Evolutionary conservation across 53 echinoderm and acorn worm species (phyloP), one percentile per base, ranked within the genome.

Genomic region (Mesocentrotus franciscanus): DNA sequence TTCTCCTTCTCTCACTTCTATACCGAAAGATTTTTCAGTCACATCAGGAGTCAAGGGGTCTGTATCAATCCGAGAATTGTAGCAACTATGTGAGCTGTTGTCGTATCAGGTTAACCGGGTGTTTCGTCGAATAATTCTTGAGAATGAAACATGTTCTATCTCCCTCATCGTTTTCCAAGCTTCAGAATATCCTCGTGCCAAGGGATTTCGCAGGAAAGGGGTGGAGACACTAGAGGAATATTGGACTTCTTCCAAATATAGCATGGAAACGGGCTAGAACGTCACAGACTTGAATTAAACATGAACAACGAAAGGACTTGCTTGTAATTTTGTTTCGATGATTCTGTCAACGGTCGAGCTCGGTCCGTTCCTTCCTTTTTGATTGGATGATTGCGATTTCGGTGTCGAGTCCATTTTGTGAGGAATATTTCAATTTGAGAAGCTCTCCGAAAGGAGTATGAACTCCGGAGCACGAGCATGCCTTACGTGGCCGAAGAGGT

Each of bases 241-340:
- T 87, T 87, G 87, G n/a, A 57, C 58, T 58, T 59, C 87, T 87
- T 87, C 59, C 29, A 87, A 58, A 58, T 87, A 58, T 87, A 87
- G 87, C 9, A 33, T 4, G 10, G 34, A 58, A 87, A 17, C 36
- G n/a, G n/a, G 24, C 24, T 56, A n/a, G 26, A 58, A 58, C 87
- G 58, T 59, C 87, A 56, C n/a, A 24, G n/a, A 13, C 18, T 87
- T 56, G 58, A 59, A 87, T 59, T 87, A 87, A 58, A 57, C 87
- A 87, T n/a, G 57, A 87, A 26, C 24, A 56, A 11, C 4, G 14
- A 26, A 72, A 81, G 75, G 32, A 75, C 75, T 75, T 30, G 20
- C 81, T 39, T 3, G 55, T 24, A 87, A 58, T 57, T 58, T 87
- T 87, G 57, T 87, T 87, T 9, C 58, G 22, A n/a, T 87, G 58